Conservation (phyloP, 2,113 vertebrate species). For the Corythaeola cristata region DNA sequence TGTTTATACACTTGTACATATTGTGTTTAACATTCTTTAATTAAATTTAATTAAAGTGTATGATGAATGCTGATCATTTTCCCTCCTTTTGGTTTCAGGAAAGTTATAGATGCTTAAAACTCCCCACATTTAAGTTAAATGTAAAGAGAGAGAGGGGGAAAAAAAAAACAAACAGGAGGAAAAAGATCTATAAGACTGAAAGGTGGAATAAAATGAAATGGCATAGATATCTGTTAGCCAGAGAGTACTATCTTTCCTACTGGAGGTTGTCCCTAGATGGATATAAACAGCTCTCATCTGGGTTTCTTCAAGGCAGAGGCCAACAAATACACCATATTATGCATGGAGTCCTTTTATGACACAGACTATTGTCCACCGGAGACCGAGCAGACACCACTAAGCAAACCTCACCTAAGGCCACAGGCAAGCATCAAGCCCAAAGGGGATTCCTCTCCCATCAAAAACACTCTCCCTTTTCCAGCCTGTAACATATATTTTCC, state of each 20-base stretch:
- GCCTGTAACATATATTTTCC: not conserved
- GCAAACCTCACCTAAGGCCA: constrained; percentile 57
- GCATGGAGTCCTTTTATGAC: constrained; percentile 56
- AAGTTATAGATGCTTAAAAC: not conserved
- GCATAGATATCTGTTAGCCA: constrained; percentile 6
- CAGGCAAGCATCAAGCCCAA: not conserved
- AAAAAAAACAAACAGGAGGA: not conserved
- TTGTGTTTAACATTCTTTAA: constrained; percentile 35
- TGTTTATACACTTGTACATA: not conserved
- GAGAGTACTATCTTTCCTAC: constrained; percentile 10
- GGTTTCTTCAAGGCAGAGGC: not conserved
- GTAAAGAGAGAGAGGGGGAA: too few species aligned
- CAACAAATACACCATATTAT: constrained; percentile 22
- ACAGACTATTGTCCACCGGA: constrained; percentile 32
- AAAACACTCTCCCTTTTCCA: not conserved
- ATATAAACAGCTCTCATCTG: constrained; percentile 53
- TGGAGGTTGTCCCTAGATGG: constrained; percentile 23
- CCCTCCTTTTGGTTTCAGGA: not conserved
- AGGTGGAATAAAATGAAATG: constrained; percentile 51
- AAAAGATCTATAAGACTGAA: not conserved
- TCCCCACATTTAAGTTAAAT: not conserved
- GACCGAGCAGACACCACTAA: not conserved
- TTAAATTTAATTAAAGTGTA: constrained; percentile 36
- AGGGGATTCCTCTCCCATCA: not conserved
- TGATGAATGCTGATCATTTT: constrained; percentile 25